phyloP scores from a whole-genome alignment of 2,888 invertebrate genomes.

The Tryphoninae sp. region DNA sequence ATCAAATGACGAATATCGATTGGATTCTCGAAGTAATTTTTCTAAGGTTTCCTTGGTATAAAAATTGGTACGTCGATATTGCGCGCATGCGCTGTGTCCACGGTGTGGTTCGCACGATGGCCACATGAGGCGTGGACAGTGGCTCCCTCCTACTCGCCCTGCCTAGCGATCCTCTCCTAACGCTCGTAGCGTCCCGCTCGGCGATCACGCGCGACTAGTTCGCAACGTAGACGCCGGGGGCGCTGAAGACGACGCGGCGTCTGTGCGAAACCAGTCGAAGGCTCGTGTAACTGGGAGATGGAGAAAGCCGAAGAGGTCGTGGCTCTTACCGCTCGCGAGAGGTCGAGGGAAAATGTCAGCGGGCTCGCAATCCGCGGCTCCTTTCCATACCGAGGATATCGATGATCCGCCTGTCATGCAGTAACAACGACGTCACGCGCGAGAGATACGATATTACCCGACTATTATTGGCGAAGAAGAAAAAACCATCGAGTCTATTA shows the following conservation, averaged over 20 bases:
- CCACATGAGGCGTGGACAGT: too few species aligned
- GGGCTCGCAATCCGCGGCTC: slow-evolving; percentile 31
- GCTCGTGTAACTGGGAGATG: background rate
- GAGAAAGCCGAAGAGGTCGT: slow-evolving; percentile 36
- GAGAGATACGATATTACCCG: slow-evolving; percentile 34
- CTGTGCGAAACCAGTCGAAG: background rate
- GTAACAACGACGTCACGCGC: slow-evolving; percentile 14
- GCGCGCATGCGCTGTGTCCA: too few species aligned
- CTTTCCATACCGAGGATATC: slow-evolving; percentile 40
- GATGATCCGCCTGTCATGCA: slow-evolving; percentile 32
- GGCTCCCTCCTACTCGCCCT: too few species aligned
- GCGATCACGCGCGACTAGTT: slow-evolving; percentile 6
- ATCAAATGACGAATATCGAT: too few species aligned
- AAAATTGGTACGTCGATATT: too few species aligned
- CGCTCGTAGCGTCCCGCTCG: background rate
- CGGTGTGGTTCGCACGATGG: too few species aligned
- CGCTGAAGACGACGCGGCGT: slow-evolving; percentile 19
- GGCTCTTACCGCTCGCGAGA: slow-evolving; percentile 32
- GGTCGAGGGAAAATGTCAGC: slow-evolving; percentile 55
- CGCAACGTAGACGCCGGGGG: background rate
- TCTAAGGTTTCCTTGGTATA: too few species aligned
- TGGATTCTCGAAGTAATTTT: too few species aligned
- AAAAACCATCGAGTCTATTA: background rate
- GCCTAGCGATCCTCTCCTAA: too few species aligned
- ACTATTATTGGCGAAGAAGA: slow-evolving; percentile 18